phyloP scores from a whole-genome alignment of 2,797 vertebrate species.

The Tapirus indicus region DNA sequence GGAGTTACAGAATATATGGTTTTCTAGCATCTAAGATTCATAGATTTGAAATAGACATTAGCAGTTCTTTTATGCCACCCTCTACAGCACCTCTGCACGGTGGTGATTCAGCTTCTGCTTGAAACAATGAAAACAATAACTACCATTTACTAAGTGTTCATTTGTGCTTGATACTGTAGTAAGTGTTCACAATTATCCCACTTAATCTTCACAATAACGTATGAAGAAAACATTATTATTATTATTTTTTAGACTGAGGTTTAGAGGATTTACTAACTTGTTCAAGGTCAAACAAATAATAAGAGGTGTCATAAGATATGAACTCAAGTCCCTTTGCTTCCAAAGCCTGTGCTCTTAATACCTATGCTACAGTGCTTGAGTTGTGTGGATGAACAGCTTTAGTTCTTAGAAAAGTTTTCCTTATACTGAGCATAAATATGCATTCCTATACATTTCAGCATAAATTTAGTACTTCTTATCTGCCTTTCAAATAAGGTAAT shows the following conservation, averaged over 20 bases:
- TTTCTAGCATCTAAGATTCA: background rate
- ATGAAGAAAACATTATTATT: background rate
- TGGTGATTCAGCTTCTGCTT: background rate
- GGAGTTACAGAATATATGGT: background rate
- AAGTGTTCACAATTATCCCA: background rate
- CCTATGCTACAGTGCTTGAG: background rate
- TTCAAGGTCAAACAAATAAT: background rate
- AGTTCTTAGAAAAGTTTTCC: background rate
- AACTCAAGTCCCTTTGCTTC: background rate
- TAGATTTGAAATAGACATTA: background rate
- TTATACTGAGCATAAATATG: background rate
- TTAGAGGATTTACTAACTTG: background rate
- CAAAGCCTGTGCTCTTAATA: background rate
- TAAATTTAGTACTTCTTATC: background rate
- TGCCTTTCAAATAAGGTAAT: background rate
- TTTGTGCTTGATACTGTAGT: background rate
- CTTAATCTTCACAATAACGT: background rate
- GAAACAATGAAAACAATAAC: background rate
- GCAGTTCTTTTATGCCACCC: background rate
- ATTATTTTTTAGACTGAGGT: background rate
- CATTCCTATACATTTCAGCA: background rate
- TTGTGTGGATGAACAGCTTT: background rate
- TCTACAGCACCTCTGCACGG: background rate
- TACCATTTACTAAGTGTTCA: background rate
- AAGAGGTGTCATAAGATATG: background rate